Percentiles rank a stretch among this genome's conserved stretches.
Evolutionary conservation across 2,113 vertebrate species (phyloP).

Genomic region (Pterocles gutturalis): DNA sequence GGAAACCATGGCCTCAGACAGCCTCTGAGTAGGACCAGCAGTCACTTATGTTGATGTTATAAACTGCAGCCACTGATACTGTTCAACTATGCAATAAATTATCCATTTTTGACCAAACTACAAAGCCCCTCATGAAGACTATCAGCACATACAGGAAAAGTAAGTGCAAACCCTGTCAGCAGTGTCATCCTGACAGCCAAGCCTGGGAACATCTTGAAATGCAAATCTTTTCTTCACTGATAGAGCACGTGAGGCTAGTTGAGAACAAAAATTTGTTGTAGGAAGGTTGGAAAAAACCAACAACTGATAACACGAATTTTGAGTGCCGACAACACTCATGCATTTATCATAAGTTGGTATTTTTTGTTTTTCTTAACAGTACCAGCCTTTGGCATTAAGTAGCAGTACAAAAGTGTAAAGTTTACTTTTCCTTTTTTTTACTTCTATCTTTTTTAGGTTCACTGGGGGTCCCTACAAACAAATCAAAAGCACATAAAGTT

Average conservation of each 20-base stretch:
- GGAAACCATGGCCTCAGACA: not conserved
- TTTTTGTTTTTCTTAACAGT: not conserved
- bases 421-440: not conserved
- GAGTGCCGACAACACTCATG: not conserved
- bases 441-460: not conserved
- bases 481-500: not conserved
- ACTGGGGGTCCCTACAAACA: not conserved
- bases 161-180: not conserved
- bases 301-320: not conserved
- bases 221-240: not conserved
- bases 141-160: not conserved
- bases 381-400: not conserved
- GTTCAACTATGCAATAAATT: not conserved
- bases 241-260: not conserved
- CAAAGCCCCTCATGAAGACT: not conserved
- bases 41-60: not conserved
- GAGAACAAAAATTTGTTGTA: not conserved
- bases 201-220: not conserved
- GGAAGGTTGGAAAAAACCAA: not conserved
- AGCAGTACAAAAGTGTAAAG: not conserved
- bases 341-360: not conserved
- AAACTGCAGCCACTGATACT: not conserved
- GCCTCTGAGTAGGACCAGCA: not conserved
- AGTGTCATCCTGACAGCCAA: not conserved
- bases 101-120: not conserved